Conservation (phyloP, 2,113 vertebrate genomes). For the Hepsetus odoe region DNA sequence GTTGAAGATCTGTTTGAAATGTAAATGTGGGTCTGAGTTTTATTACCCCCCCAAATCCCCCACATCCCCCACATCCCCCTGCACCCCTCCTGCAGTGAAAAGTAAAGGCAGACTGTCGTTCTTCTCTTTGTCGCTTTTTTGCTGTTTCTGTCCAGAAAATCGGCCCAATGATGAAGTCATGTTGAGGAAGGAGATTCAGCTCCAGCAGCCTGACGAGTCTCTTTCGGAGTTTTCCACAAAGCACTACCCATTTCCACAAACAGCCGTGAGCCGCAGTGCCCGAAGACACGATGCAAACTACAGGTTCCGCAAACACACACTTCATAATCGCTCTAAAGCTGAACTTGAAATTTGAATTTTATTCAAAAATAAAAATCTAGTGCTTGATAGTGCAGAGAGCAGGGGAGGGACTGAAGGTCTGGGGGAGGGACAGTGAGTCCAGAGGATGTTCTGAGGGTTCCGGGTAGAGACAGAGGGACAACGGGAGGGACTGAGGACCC, state of each 20-base stretch:
- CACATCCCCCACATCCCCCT: background rate
- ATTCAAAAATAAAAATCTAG: background rate
- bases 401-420: too few relatives aligned
- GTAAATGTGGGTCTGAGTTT: slow-evolving; percentile 24
- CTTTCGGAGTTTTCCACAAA: slow-evolving; percentile 35
- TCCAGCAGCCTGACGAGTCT: slow-evolving; percentile 44
- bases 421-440: too few relatives aligned
- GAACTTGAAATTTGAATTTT: background rate
- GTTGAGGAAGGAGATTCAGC: slow-evolving; percentile 33
- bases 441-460: too few relatives aligned
- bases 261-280: background rate
- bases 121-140: background rate
- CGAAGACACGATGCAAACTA: background rate
- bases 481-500: background rate
- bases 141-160: slow-evolving; percentile 8
- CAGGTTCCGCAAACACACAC: background rate
- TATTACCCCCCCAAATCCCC: background rate
- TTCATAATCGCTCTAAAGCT: background rate
- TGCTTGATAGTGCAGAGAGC: background rate
- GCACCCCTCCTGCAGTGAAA: background rate
- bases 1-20: slow-evolving; percentile 38
- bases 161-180: slow-evolving; percentile 49
- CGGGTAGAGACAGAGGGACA: too few relatives aligned
- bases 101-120: background rate
- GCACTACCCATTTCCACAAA: slow-evolving; percentile 37